These are phyloP conservation scores for Lepidurus couesii DNA, from an alignment of 1,140 invertebrate species.

Conservation along the genomic window DNA sequence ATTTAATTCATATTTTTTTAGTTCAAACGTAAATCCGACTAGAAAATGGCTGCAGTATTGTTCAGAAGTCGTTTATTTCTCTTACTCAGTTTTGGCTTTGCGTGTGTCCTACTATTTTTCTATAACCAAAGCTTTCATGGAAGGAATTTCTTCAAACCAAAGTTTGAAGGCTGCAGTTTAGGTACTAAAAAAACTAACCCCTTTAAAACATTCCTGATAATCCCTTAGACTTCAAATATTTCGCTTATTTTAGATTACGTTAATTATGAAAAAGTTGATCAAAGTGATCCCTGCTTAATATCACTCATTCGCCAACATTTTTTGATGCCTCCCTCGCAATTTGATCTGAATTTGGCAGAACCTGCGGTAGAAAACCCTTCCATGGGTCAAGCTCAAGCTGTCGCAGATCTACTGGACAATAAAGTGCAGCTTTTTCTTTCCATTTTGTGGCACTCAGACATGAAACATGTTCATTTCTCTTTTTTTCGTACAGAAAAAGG, in stretches of 20 bases:
- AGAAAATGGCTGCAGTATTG: not conserved
- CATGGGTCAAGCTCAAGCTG: slow-evolving; percentile 45
- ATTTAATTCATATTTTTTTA: too few species aligned
- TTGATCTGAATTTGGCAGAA: slow-evolving; percentile 37
- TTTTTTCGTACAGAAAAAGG: slow-evolving; percentile 32
- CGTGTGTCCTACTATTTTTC: not conserved
- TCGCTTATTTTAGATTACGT: slow-evolving; percentile 28
- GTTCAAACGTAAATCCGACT: too few species aligned
- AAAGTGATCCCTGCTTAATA: slow-evolving; percentile 39
- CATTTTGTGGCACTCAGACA: not conserved
- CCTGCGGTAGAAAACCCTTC: slow-evolving; percentile 44
- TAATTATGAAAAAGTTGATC: slow-evolving; percentile 30
- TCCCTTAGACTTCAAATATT: not conserved
- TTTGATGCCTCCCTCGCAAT: slow-evolving; percentile 39
- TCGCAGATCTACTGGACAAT: slow-evolving; percentile 49
- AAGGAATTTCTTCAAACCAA: not conserved
- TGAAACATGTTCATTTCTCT: not conserved
- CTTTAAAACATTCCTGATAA: slow-evolving; percentile 13
- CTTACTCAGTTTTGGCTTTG: not conserved
- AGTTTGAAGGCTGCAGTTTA: slow-evolving; percentile 3
- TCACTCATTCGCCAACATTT: slow-evolving; percentile 38
- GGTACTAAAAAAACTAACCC: not conserved
- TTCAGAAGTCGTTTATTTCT: not conserved
- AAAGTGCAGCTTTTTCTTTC: slow-evolving; percentile 32
- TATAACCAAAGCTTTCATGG: slow-evolving; percentile 5